phyloP scores from a whole-genome alignment of 2,113 vertebrate genomes.

The Nannospalax galili region DNA sequence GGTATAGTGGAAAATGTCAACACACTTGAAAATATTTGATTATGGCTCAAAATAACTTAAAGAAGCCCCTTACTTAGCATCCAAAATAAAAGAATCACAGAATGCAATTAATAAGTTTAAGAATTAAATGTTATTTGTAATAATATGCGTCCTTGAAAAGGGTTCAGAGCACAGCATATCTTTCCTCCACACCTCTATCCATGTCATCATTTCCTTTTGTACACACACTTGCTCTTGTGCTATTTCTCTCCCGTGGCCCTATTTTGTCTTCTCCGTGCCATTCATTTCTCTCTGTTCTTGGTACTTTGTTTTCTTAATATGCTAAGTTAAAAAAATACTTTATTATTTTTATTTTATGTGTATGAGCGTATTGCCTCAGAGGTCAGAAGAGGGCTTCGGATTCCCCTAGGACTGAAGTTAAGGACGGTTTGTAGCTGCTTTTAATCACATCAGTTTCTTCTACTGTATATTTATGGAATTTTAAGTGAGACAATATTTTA shows the following conservation, averaged over 20 bases:
- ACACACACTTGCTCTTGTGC: not conserved
- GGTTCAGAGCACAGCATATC: not conserved
- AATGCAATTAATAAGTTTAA: not conserved
- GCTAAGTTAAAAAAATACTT: too few species aligned
- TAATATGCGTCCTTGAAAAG: not conserved
- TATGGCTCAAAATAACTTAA: not conserved
- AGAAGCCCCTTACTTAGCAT: not conserved
- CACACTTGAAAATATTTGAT: not conserved
- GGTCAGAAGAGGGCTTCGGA: too few species aligned
- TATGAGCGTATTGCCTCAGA: too few species aligned
- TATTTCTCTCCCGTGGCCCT: not conserved
- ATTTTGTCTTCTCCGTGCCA: not conserved
- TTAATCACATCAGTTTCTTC: not conserved
- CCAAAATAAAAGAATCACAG: not conserved
- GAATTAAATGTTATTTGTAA: not conserved
- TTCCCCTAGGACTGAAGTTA: too few species aligned
- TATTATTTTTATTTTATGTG: too few species aligned
- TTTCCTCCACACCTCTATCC: not conserved
- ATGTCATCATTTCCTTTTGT: too few species aligned
- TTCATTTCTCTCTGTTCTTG: not conserved
- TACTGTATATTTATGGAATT: not conserved
- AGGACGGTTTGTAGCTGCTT: not conserved
- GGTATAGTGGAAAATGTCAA: not conserved
- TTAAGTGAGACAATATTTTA: not conserved
- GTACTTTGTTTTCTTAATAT: not conserved